phyloP scores from a whole-genome alignment of 2,888 invertebrate species.

The Chrysodeixis includens region DNA sequence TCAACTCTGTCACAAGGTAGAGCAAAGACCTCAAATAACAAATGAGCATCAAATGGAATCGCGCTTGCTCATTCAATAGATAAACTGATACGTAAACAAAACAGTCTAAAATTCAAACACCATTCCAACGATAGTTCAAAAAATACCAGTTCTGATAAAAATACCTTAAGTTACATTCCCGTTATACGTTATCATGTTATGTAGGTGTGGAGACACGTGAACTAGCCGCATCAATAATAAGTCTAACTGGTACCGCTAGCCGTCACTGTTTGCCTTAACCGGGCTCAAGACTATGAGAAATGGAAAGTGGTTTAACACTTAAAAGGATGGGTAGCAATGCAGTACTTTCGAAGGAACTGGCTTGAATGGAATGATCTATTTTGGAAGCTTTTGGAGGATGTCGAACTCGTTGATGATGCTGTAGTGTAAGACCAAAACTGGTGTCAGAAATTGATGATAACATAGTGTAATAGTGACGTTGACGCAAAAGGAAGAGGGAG shows the following conservation, averaged over 20 bases:
- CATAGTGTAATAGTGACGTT: no score
- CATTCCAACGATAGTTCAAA: background rate
- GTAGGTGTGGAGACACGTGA: conserved; percentile 11
- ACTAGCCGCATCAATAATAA: conserved; percentile 37
- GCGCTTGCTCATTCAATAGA: background rate
- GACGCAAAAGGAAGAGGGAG: no score
- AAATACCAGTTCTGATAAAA: background rate
- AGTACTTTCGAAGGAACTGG: conserved; percentile 2
- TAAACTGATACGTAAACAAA: background rate
- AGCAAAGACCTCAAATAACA: no score
- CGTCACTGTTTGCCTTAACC: conserved; percentile 13
- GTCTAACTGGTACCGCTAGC: conserved; percentile 44
- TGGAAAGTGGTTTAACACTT: conserved; percentile 35
- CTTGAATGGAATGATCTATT: background rate
- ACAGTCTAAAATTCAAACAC: background rate
- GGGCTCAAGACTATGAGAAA: conserved; percentile 22
- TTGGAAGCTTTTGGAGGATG: background rate
- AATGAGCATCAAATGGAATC: background rate
- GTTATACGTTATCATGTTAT: background rate
- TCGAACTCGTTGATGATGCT: no score
- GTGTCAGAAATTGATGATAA: no score
- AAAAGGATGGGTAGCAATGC: conserved; percentile 13
- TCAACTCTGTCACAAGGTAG: no score
- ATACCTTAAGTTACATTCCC: background rate
- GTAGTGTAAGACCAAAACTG: no score